Conservation (phyloP, 1,140 invertebrate genomes). For the Anoplophora glabripennis region DNA sequence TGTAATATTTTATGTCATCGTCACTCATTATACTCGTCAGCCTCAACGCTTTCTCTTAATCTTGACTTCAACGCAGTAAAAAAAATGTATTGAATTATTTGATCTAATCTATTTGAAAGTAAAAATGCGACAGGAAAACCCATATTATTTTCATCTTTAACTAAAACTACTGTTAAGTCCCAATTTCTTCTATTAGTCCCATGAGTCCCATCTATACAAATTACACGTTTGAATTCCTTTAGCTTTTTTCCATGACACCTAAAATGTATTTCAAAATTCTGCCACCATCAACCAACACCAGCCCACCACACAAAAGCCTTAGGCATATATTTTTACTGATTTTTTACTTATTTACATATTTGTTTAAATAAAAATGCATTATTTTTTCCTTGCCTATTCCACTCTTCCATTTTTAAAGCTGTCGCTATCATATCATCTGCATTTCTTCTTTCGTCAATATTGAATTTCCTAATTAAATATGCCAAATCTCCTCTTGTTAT, state of each 20-base stretch:
- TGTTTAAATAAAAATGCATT: conserved; percentile 18
- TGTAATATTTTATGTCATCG: conserved; percentile 25
- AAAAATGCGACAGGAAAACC: conserved; percentile 24
- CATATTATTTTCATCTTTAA: conserved; percentile 19
- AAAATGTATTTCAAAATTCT: not conserved
- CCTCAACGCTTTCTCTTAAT: conserved; percentile 10
- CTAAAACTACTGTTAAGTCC: conserved; percentile 17
- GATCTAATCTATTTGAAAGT: conserved; percentile 23
- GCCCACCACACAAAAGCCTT: too few relatives aligned
- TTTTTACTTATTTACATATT: conserved; percentile 9
- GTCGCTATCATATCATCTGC: conserved; percentile 13
- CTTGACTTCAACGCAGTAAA: conserved; percentile 6
- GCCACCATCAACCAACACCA: not conserved
- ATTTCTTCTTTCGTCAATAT: conserved; percentile 18
- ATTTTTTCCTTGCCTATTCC: conserved; percentile 19
- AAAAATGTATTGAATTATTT: conserved; percentile 19
- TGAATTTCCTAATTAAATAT: conserved; percentile 13
- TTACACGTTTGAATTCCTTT: conserved; percentile 10
- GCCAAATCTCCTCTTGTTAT: too few relatives aligned
- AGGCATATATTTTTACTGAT: not conserved
- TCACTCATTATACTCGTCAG: conserved; percentile 20
- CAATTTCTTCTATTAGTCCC: conserved; percentile 20
- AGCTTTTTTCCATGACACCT: conserved; percentile 21
- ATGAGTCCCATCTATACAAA: conserved; percentile 26
- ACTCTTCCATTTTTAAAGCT: conserved; percentile 11